Evolutionary conservation across 2,888 invertebrate genomes (phyloP).

Genomic region (Lottia gigantea): DNA sequence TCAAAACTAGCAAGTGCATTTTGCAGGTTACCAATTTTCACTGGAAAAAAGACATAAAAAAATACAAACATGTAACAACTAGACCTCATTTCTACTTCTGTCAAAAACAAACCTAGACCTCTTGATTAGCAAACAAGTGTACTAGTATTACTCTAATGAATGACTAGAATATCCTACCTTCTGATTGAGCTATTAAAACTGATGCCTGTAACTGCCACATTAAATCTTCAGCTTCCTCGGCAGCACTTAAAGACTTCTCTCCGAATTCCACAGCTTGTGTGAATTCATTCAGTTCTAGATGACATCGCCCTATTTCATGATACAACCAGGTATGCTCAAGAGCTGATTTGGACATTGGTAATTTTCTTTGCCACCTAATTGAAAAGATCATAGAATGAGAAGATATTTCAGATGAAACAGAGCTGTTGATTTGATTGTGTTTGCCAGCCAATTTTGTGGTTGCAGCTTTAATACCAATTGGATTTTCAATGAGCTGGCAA

Average conservation of each 20-base stretch:
- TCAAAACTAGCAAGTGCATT: constrained; percentile 60
- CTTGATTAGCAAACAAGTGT: no score
- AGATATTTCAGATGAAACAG: background rate
- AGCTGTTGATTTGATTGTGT: no score
- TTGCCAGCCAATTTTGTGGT: no score
- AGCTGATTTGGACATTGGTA: constrained; percentile 65
- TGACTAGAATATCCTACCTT: constrained; percentile 41
- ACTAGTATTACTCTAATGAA: no score
- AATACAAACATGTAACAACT: no score
- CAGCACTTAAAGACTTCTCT: constrained; percentile 57
- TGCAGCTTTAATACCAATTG: no score
- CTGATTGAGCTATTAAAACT: constrained; percentile 64
- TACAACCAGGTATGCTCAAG: constrained; percentile 68
- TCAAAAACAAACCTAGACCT: no score
- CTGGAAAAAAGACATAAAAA: constrained; percentile 46
- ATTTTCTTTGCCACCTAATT: constrained; percentile 65
- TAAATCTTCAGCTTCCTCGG: constrained; percentile 58
- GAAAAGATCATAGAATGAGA: background rate
- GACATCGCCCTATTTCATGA: constrained; percentile 70
- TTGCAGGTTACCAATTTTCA: constrained; percentile 55
- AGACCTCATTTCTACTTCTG: no score
- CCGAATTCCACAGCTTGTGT: constrained; percentile 56
- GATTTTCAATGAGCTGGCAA: no score
- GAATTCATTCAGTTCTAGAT: constrained; percentile 62
- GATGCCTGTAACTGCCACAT: constrained; percentile 66